Base-by-base conservation (phyloP, 2,113 vertebrate species). In the Psilopogon haemacephalus region DNA sequence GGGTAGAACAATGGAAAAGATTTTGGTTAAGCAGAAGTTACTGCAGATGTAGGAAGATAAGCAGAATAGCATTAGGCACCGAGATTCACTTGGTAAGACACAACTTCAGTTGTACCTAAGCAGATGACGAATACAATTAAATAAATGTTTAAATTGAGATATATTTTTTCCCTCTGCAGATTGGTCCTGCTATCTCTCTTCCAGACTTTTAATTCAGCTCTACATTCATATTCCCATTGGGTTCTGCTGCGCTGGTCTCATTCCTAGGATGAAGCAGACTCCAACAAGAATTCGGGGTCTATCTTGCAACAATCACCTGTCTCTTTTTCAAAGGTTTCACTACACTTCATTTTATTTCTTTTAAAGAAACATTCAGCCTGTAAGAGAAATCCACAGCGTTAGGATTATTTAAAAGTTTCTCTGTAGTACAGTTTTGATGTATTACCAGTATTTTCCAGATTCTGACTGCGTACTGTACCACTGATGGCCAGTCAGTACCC, bases 401-500 rank as follows among this genome's bases (percentile, higher is more conserved):
- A 35, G 23, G 46, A 85, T 71, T 78, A 62, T 80, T 94, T 83
- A 37, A 5, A 2, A 71, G 88, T 90, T 71, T 40, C 83, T 71
- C 44, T 79, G 35, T 30, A 87, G 38, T 24, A 40, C 88, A 71
- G 59, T 40, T 82, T 65, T 77, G 52, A 73, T 30, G 16, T 55
- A 60, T 58, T 93, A 83, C 77, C 9, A 6, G 73, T 68, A 72
- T 48, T 90, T 28, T 73, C 80, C 75, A 88, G 70, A 64, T 93
- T 88, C 55, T 68, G 68, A 94, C 93, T 91, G 93, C 42, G 94
- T 90, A 55, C 78, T 69, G 54, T 92, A 97, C 77, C 11, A 50
- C 12, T 58, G 88, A 91, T n/a, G 40, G 84, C 69, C 89, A 96
- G 90, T 81, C 85, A 92, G 84, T 60, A 96, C 55, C 40, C 12